Base-by-base conservation (phyloP, 2,113 vertebrate species). In the Myocastor coypus region DNA sequence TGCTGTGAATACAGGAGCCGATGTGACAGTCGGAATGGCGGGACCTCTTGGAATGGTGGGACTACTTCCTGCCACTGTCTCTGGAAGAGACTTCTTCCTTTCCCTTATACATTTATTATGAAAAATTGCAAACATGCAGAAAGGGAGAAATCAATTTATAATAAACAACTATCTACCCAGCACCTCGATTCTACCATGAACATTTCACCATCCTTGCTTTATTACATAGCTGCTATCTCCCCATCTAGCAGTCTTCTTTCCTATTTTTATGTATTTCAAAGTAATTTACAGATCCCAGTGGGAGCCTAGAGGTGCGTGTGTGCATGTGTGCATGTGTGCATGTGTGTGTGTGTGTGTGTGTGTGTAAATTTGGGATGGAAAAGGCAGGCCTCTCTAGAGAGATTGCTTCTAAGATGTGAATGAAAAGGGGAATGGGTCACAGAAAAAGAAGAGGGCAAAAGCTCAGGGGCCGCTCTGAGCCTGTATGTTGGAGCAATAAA, bases 51-150 rank as follows among this genome's bases (percentile, higher is more conserved):
- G 46, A 46, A 46, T 46, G 46, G 46, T 46, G 46, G 85, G 30
- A 46, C 32, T 13, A 13, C 52, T 92, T 71, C 13, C n/a, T 59
- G 16, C 12, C n/a, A 34, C 30, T 66, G 64, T 95, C 40, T 82
- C 42, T 34, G 16, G 71, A 59, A 52, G 20, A 77, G 32, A n/a
- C 46, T n/a, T 86, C 9, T 20, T 63, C 32, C 17, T 81, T 24
- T 32, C 3, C 16, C 3, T 7, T 34, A 16, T 26, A 78, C 3
- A 55, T 50, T 66, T 84, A 64, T 69, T 69, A 81, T 55, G 68
- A 96, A 95, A 94, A 32, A 82, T 64, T 77, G 95, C 78, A 69
- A 86, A 94, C 59, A 71, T 8, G 26, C 34, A 77, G 68, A 68
- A 66, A 83, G 90, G 59, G 55, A 52, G 37, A 96, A 92, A 83